phyloP scores from a whole-genome alignment of 2,113 vertebrate species.

The Gasterosteus nipponicus region DNA sequence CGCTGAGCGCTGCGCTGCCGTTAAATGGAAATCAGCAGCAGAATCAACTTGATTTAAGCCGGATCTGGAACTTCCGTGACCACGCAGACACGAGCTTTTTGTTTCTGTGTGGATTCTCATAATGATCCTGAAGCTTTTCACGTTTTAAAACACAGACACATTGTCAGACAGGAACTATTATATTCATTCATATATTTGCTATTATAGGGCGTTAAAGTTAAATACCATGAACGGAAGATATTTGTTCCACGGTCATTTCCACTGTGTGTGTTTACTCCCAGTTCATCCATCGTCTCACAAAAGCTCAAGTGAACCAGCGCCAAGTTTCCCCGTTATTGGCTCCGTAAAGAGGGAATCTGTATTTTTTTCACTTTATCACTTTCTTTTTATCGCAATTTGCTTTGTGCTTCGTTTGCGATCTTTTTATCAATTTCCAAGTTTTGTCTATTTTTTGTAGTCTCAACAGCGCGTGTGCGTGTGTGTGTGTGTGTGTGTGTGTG shows the following conservation, averaged over 20 bases:
- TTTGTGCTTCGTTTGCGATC: background rate
- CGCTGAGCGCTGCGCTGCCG: slow-evolving; percentile 76
- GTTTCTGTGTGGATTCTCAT: slow-evolving; percentile 21
- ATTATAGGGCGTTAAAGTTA: background rate
- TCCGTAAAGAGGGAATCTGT: slow-evolving; percentile 26
- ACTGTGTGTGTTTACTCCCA: background rate
- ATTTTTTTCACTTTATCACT: slow-evolving; percentile 28
- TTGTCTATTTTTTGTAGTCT: background rate
- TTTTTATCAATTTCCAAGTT: background rate
- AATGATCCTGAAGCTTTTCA: background rate
- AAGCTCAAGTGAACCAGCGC: background rate
- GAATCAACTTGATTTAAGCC: slow-evolving; percentile 1
- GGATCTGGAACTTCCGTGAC: slow-evolving; percentile 22
- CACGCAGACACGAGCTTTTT: background rate
- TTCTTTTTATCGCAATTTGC: slow-evolving; percentile 3
- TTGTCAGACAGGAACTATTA: background rate
- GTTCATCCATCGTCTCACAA: background rate
- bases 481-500: too few relatives aligned
- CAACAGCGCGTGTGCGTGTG: slow-evolving; percentile 1
- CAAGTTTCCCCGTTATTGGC: background rate
- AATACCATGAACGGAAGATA: background rate
- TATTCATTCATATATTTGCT: background rate
- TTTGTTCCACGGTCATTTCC: background rate
- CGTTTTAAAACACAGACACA: slow-evolving; percentile 3
- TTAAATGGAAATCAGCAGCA: slow-evolving; percentile 1